These are phyloP conservation scores for Apotomis capreana DNA, from an alignment of 2,888 invertebrate species.

Conservation along the genomic window DNA sequence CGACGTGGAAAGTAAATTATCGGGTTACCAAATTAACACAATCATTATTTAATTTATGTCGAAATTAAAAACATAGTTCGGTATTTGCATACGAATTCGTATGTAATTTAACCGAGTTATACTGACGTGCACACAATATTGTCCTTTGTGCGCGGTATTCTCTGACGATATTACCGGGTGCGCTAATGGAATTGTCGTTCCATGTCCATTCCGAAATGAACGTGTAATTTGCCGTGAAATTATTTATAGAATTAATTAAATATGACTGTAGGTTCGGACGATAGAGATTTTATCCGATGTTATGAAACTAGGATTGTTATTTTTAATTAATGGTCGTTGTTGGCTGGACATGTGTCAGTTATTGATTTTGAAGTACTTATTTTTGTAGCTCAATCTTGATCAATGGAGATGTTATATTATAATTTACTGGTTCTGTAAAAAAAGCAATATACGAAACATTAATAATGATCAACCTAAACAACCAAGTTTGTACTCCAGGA, in stretches of 20 bases:
- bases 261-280: not conserved
- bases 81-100: constrained; percentile 36
- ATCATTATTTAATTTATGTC: constrained; percentile 29
- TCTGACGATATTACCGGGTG: constrained; percentile 46
- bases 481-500: no score
- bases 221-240: constrained; percentile 47
- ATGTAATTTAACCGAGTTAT: constrained; percentile 40
- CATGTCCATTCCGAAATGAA: constrained; percentile 49
- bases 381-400: not conserved
- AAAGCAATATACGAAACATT: no score
- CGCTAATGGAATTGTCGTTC: constrained; percentile 53
- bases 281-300: not conserved
- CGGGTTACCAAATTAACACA: constrained; percentile 34
- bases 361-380: not conserved
- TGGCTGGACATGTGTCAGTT: not conserved
- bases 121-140: constrained; percentile 40
- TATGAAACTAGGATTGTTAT: not conserved
- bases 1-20: constrained; percentile 32
- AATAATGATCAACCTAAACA: no score
- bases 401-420: no score
- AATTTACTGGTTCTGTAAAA: no score
- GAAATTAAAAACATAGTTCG: constrained; percentile 31
- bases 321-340: constrained; percentile 1
- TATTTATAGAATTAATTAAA: constrained; percentile 30
- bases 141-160: constrained; percentile 43